Base-by-base conservation (phyloP, 2,888 invertebrate species). In the Ceramica pisi region DNA sequence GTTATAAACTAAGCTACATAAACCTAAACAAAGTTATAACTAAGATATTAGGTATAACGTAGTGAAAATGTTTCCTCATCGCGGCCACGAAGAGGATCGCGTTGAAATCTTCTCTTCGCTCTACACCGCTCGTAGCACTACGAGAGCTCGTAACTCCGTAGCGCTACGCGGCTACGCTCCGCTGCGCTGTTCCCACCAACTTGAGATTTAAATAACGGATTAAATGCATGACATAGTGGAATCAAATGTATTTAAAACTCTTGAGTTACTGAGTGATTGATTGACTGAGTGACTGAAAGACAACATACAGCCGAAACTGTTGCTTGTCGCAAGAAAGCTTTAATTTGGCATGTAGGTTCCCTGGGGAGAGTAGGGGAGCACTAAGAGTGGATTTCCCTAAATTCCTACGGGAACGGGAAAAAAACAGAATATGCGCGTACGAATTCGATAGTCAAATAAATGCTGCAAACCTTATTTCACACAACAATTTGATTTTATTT, bases 71-170 rank as follows among this genome's bases (percentile, higher is more conserved):
- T 56, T 75, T 61, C 48, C 63, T 23, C 21, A 56, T 62, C 31
- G 23, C 16, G 23, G 44, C 50, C 38, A n/a, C 74, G 55, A 51
- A 56, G 65, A 71, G 41, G 70, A 73, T 64, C 76, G 64, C 89
- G 87, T 88, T 88, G 85, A 88, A 78, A 67, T 88, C 88, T 85
- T 86, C 78, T 65, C 59, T 63, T 64, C 14, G 41, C 46, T 50
- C 38, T 61, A n/a, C 70, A 26, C 61, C 31, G 59, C 61, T 71
- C 61, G 69, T 81, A 78, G 74, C 83, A 82, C 84, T 84, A 81
- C 86, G 82, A 71, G 69, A 48, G 60, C 59, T 71, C 80, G 87
- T 85, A 84, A 78, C 79, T 64, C 61, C 84, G 86, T 86, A 86
- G 82, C 84, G 62, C 83, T 78, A 77, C 81, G 70, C 75, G 69